Evolutionary conservation across 2,113 vertebrate genomes (phyloP).

Genomic region (Callorhinus ursinus): DNA sequence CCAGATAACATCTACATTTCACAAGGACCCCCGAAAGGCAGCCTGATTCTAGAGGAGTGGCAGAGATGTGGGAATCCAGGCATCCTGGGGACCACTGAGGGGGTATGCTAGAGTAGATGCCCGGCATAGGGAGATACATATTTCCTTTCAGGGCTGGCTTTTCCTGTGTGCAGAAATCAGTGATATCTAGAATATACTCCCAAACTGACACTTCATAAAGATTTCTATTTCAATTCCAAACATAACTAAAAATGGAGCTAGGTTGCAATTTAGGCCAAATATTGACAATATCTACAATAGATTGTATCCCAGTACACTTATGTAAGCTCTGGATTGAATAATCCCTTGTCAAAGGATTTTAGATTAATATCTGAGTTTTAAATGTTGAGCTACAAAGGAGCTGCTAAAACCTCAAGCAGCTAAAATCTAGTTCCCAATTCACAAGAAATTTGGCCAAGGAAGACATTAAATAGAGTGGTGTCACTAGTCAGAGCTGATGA

Average conservation of each 20-base stretch:
- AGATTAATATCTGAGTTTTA: constrained; percentile 72
- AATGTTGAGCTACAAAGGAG: constrained; percentile 77
- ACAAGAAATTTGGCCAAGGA: constrained; percentile 81
- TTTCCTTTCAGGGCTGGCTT: background rate
- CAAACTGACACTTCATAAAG: background rate
- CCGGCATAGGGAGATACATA: background rate
- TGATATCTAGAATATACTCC: background rate
- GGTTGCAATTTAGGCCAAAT: background rate
- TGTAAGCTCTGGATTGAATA: constrained; percentile 65
- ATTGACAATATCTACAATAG: constrained; percentile 36
- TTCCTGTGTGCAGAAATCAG: background rate
- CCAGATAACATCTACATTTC: background rate
- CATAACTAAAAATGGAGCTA: background rate
- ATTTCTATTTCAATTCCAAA: constrained; percentile 43
- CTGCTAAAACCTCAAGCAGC: constrained; percentile 80
- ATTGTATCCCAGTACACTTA: background rate
- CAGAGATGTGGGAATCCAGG: background rate
- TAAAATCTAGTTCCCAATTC: constrained; percentile 82
- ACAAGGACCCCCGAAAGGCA: background rate
- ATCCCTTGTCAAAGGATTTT: constrained; percentile 71
- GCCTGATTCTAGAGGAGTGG: background rate
- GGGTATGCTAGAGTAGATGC: background rate
- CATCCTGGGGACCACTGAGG: background rate
- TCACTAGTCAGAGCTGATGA: constrained; percentile 81
- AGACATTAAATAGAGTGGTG: constrained; percentile 80